These are phyloP conservation scores for Salvator merianae DNA, from an alignment of 2,113 vertebrate species.

Conservation along the genomic window DNA sequence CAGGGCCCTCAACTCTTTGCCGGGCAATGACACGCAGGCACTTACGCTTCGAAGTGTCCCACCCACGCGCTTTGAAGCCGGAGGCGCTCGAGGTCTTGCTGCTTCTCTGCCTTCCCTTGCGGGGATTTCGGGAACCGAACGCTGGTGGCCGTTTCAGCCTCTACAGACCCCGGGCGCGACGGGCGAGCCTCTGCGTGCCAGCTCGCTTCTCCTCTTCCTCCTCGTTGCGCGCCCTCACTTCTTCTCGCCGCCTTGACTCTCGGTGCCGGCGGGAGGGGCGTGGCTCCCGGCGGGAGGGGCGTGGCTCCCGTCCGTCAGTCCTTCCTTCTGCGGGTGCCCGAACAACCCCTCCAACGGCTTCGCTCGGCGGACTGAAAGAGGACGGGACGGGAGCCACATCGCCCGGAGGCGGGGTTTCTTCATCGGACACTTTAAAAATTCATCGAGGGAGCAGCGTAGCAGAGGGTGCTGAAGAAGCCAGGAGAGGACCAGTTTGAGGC, in stretches of 20 bases:
- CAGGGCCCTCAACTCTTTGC: not conserved
- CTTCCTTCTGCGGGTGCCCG: not conserved
- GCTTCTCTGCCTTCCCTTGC: not conserved
- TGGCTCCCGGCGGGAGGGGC: not conserved
- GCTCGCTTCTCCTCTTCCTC: not conserved
- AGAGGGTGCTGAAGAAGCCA: not conserved
- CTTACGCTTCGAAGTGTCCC: not conserved
- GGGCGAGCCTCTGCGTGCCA: not conserved
- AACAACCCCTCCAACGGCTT: too few species aligned
- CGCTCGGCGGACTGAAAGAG: not conserved
- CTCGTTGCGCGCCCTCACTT: not conserved
- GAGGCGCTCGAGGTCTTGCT: not conserved
- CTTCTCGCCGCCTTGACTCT: not conserved
- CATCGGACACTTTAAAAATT: not conserved
- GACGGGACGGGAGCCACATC: not conserved
- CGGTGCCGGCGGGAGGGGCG: too few species aligned
- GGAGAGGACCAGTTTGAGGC: not conserved
- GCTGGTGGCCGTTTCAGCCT: too few species aligned
- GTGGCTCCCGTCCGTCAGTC: not conserved
- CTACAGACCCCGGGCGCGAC: too few species aligned
- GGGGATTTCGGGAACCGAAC: too few species aligned
- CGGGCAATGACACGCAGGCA: not conserved
- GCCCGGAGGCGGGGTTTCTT: not conserved
- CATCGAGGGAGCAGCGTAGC: not conserved
- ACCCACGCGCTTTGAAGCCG: not conserved